Evolutionary conservation across 2,888 invertebrate genomes (phyloP), one percentile per base, ranked within the genome.

Genomic region (Phyllotreta striolata): DNA sequence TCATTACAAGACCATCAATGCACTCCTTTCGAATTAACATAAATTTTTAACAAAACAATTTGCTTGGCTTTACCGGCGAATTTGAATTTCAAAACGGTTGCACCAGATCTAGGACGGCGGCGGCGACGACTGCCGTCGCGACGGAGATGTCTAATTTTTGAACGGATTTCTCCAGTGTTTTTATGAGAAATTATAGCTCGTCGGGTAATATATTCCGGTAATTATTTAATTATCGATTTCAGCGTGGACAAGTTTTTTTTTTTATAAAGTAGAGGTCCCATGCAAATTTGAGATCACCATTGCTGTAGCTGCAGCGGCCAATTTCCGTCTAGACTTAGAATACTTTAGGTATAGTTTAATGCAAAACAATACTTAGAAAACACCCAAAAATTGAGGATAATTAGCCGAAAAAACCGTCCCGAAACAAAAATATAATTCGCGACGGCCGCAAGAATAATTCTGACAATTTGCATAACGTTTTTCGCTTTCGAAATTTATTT

Each of bases 401-500:
- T 60, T 37, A 52, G 51, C 40, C 47, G 57, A 6, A 12, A 14
- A 35, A 43, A 14, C 43, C 39, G 40, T 64, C 43, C 52, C 44
- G 38, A 52, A 14, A 60, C 52, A 52, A 24, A 24, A 24, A 24
- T 24, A 24, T 24, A 24, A 24, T 24, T 24, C 24, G 24, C 24
- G 24, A 24, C 24, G 24, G 24, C 38, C 2, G 60, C 37, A 35
- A 35, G 13, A 39, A 55, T 57, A 52, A 52, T 52, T 60, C 39
- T 64, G 44, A 12, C 60, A 4, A 67, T 70, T 71, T 71, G 71
- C 71, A 71, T 71, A 69, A 51, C 62, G 62, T 68, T 71, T 66
- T 55, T 59, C 24, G 24, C 24, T 24, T 24, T 38, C 56, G 38
- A 68, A 68, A 67, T 70, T 70, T 70, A 71, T 71, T 71, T 63